Evolutionary conservation across 2,113 vertebrate species (phyloP), one percentile per base, ranked within the genome.

Genomic region (Trachemys scripta): DNA sequence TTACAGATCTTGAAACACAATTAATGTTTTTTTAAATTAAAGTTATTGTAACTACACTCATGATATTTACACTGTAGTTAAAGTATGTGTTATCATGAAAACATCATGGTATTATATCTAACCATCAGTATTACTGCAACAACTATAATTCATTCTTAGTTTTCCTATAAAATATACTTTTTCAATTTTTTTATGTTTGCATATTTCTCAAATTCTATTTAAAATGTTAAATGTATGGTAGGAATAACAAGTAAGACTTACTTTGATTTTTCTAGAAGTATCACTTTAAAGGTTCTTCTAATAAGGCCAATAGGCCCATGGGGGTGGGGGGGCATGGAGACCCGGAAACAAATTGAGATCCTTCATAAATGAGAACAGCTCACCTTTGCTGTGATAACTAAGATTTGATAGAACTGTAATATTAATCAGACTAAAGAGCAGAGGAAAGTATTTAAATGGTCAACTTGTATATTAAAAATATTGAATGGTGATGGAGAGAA

Each of bases 301-400:
- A 97, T 94, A 95, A 96, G 95, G 96, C 94, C 92, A 91, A 78
- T 2, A 96, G 95, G 94, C 94, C 92, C 90, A 80, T 2, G 1
- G 49, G 10, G 50, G 13, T 27, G 62, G 56, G 95, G 12, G 50
- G 20, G 31, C 56, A 4, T 38, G 56, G 95, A 93, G 96, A 84
- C 80, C 51, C 53, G 84, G 59, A 14, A 93, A 95, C 35, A 89
- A 62, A 62, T 85, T 93, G 90, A 95, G 94, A 95, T 94, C 49
- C 85, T 93, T 45, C 56, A 56, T 96, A 90, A 96, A 96, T 62
- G 80, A 96, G 95, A 87, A 90, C 89, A 97, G 88, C 38, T 96
- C 56, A 83, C 65, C 92, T 97, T 97, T 97, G 94, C 95, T 97
- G 89, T 97, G 96, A 38, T 96, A 97, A 97, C 96, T 96, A 96